phyloP scores from a whole-genome alignment of 64 coral and sea anemone species.

The Platygyra sinensis region DNA sequence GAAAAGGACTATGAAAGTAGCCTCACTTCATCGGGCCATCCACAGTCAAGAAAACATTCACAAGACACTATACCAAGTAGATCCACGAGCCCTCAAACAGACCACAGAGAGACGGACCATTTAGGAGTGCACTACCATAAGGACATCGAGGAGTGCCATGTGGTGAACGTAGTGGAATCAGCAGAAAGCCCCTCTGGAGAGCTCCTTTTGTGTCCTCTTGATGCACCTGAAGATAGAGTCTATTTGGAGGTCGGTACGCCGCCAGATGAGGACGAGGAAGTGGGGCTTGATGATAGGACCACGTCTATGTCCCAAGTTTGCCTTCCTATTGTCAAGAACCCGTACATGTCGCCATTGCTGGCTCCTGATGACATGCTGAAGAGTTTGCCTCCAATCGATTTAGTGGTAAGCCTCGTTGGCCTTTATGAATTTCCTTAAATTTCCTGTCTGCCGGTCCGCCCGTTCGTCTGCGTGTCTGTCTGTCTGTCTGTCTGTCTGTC shows the following conservation, averaged over 20 bases:
- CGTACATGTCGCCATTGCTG: conserved; percentile 88
- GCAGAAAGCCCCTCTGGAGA: conserved; percentile 34
- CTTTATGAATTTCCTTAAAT: too few species aligned
- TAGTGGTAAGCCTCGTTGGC: conserved; percentile 76
- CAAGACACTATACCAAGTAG: conserved; percentile 1
- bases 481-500: too few species aligned
- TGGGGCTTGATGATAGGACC: neutral
- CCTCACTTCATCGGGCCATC: neutral
- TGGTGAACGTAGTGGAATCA: conserved; percentile 60
- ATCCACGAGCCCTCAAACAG: neutral
- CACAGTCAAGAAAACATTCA: conserved; percentile 15
- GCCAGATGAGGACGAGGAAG: conserved; percentile 4
- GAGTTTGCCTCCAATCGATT: conserved; percentile 86
- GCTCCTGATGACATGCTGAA: conserved; percentile 87
- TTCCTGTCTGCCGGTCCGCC: too few species aligned
- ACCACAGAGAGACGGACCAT: conserved; percentile 26
- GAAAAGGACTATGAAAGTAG: conserved; percentile 22
- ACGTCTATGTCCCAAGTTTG: conserved; percentile 77
- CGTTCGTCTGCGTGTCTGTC: too few species aligned
- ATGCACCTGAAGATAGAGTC: conserved; percentile 37
- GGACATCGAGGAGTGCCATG: conserved; percentile 41
- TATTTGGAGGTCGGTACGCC: conserved; percentile 6
- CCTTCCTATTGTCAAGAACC: conserved; percentile 87
- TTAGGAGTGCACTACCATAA: conserved; percentile 56
- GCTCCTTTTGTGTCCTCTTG: conserved; percentile 28